Percentiles rank a stretch among this genome's conserved stretches.
Evolutionary conservation across 2,113 vertebrate genomes (phyloP).

Genomic region (Acinonyx jubatus): DNA sequence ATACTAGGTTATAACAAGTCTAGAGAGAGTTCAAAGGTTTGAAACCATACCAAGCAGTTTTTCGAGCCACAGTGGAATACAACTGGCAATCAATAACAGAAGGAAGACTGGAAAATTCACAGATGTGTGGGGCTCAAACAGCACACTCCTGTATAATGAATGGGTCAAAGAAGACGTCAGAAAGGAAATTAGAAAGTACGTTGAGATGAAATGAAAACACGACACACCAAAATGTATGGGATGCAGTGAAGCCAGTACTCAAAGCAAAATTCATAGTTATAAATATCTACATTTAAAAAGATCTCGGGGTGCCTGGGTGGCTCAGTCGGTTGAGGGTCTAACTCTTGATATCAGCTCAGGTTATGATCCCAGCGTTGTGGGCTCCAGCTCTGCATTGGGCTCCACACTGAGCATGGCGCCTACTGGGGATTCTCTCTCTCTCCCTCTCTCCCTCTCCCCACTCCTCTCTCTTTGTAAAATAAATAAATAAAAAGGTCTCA

Average conservation of each 20-base stretch:
- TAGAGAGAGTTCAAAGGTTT: not conserved
- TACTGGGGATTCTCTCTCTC: too few species aligned
- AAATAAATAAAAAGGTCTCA: too few species aligned
- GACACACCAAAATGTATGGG: not conserved
- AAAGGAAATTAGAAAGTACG: not conserved
- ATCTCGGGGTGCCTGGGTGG: not conserved
- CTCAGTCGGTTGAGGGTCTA: too few species aligned
- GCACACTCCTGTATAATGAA: not conserved
- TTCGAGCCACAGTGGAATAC: not conserved
- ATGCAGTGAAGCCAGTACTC: not conserved
- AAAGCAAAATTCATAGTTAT: not conserved
- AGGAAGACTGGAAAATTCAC: not conserved
- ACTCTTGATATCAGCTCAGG: too few species aligned
- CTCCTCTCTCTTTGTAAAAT: too few species aligned
- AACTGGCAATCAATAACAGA: not conserved
- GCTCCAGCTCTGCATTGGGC: too few species aligned
- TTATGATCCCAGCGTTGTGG: too few species aligned
- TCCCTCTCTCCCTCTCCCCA: too few species aligned
- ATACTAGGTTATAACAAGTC: not conserved
- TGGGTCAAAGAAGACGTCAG: not conserved
- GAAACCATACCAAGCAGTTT: not conserved
- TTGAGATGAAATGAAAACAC: not conserved
- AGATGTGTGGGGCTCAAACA: not conserved
- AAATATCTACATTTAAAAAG: not conserved
- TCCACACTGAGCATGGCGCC: too few species aligned